Evolutionary conservation across 2,797 vertebrate species (phyloP), one percentile per base, ranked within the genome.

Genomic region (Rhabdomys pumilio): DNA sequence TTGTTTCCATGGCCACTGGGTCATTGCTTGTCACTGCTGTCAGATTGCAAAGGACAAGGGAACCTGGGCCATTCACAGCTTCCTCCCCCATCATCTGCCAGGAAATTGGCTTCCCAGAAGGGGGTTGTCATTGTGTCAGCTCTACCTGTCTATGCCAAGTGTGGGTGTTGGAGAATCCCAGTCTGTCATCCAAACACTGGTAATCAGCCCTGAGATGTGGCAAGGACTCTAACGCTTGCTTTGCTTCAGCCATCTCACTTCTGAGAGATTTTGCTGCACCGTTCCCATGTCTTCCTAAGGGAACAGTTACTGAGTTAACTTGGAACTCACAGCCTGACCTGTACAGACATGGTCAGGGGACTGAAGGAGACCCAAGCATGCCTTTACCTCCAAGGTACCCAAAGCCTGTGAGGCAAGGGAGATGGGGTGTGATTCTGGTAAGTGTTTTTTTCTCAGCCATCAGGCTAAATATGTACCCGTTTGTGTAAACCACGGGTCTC

Each of bases 381-480:
- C 31, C 0, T 2, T 53, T 19, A 72, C 82, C 65, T 22, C 7
- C 38, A 6, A 0, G 0, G 47, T 53, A n/a, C 12, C 1, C 75
- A 0, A 57, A 92, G 34, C 76, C 44, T 41, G n/a, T 0, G 3
- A 89, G 91, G 67, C 47, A 19, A 24, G 53, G 53, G 34, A 67
- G 69, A 17, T 6, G 31, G 65, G 24, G 12, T n/a, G 75, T 59
- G 38, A 59, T 81, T 77, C 95, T 75, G n/a, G 29, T 8, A 19
- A 55, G 69, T 41, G 83, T 29, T 85, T 80, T 57, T 57, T 57
- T 72, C 84, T 87, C 89, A 59, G n/a, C 75, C 86, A 22, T 34
- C 59, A 44, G 83, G 83, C 96, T 94, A 97, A 97, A 97, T 95
- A 91, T 53, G 90, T 29, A 75, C 59, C 84, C n/a, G 26, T 69